Percentiles rank a stretch among this genome's conserved stretches.
Conservation (phyloP, 2,797 vertebrate genomes). For the Odontamblyopus rebecca region DNA sequence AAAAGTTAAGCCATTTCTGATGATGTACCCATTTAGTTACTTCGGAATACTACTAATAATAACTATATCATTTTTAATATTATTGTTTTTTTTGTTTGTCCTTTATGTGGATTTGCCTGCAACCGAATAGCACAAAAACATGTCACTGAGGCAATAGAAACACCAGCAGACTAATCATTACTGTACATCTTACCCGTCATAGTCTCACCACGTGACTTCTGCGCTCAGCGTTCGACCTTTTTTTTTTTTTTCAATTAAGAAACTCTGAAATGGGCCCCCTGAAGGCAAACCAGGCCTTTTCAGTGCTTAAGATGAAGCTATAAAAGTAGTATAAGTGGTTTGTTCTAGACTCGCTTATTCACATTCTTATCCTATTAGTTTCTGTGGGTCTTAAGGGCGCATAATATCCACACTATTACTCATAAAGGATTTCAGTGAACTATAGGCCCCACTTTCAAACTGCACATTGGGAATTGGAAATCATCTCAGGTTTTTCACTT, state of each 20-base stretch:
- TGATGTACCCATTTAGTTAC: no score
- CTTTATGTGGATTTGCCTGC: no score
- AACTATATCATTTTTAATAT: no score
- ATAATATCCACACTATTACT: constrained; percentile 6
- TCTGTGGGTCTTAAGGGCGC: background rate
- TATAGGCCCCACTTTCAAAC: background rate
- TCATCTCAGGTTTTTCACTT: constrained; percentile 13
- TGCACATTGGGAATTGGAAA: constrained; percentile 4
- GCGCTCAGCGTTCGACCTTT: no score
- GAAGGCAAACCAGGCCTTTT: no score
- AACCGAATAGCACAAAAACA: no score
- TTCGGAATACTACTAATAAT: no score
- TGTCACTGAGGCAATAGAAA: no score
- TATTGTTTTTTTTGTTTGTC: no score
- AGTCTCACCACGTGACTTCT: background rate
- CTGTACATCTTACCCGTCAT: no score
- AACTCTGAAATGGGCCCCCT: background rate
- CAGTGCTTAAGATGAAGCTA: background rate
- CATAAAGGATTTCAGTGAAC: background rate
- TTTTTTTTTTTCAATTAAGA: background rate
- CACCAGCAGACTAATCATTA: no score
- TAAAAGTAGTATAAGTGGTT: background rate
- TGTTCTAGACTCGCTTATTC: background rate
- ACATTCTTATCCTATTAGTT: background rate
- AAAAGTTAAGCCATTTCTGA: no score